These are phyloP conservation scores for Phasia obesa DNA, from an alignment of 2,888 invertebrate genomes.

Conservation along the genomic window DNA sequence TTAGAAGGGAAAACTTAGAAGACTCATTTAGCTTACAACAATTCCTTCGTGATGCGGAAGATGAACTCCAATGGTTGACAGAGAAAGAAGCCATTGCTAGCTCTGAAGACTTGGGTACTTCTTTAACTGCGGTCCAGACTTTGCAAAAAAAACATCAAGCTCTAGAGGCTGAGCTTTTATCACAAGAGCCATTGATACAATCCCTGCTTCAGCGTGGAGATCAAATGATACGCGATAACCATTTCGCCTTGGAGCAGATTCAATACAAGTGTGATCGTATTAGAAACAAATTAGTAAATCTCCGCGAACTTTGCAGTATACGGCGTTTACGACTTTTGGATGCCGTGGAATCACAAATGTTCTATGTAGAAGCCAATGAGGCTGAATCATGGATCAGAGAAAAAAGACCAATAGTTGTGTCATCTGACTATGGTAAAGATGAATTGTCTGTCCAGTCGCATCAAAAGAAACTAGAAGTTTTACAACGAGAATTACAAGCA, in stretches of 20 bases:
- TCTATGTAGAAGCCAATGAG: constrained; percentile 94
- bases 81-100: constrained; percentile 89
- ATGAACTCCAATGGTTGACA: constrained; percentile 95
- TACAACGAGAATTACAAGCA: constrained; percentile 91
- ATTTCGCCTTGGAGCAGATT: constrained; percentile 89
- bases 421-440: constrained; percentile 93
- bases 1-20: constrained; percentile 94
- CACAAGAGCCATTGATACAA: constrained; percentile 92
- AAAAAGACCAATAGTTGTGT: constrained; percentile 89
- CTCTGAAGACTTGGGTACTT: constrained; percentile 87
- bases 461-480: constrained; percentile 91
- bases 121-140: constrained; percentile 90
- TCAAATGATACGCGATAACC: constrained; percentile 91
- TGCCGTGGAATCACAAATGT: constrained; percentile 92
- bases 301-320: constrained; percentile 89
- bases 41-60: constrained; percentile 95
- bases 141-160: constrained; percentile 96
- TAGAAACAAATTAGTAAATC: constrained; percentile 86
- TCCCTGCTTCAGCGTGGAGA: constrained; percentile 89
- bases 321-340: constrained; percentile 89
- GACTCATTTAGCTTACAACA: constrained; percentile 94
- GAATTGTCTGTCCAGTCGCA: constrained; percentile 94
- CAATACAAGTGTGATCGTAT: constrained; percentile 83
- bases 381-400: constrained; percentile 96
- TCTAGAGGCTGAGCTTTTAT: constrained; percentile 93